Evolutionary conservation across 2,888 invertebrate genomes (phyloP), one percentile per base, ranked within the genome.

Genomic region (Acleris cristana): DNA sequence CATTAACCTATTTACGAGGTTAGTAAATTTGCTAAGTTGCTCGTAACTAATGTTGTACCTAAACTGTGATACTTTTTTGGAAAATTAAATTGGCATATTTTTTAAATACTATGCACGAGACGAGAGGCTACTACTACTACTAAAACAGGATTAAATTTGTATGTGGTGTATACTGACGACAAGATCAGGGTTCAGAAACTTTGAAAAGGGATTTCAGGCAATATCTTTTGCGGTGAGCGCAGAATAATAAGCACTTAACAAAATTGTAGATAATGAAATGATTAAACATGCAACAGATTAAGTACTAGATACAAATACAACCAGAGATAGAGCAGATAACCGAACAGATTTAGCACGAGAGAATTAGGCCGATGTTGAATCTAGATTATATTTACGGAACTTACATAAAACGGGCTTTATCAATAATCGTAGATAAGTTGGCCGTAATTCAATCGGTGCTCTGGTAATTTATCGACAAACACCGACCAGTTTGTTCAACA

Each of bases 1-100:
- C 83, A 86, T 83, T 89, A 88, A 86, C 88, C 89, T 77, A 88
- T 85, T 78, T 83, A 73, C 66, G 72, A 65, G 73, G 70, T 75
- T 74, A 72, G 75, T 72, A 74, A 76, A 74, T 77, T 40, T 71
- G 75, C 73, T 66, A 70, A 74, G 45, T 7, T 44, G 4, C 2
- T 30, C 23, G 57, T 58, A 40, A 30, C 30, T 12, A 34, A 34
- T 12, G 30, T 34, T 21, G 8, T 48, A n/a, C 16, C 21, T 2
- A 18, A 45, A 53, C 44, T 51, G 19, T 8, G 7, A 4, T 48
- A 10, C 16, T 18, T 48, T 54, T 19, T 12, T 2, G 19, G 30
- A 45, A 30, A 54, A 54, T 48, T 45, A n/a, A 45, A 45, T 45
- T 45, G 45, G 16, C 16, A 45, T 1, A n/a, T n/a, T 2, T n/a